phyloP scores from a whole-genome alignment of 2,113 vertebrate genomes.

The Menidia beryllina region DNA sequence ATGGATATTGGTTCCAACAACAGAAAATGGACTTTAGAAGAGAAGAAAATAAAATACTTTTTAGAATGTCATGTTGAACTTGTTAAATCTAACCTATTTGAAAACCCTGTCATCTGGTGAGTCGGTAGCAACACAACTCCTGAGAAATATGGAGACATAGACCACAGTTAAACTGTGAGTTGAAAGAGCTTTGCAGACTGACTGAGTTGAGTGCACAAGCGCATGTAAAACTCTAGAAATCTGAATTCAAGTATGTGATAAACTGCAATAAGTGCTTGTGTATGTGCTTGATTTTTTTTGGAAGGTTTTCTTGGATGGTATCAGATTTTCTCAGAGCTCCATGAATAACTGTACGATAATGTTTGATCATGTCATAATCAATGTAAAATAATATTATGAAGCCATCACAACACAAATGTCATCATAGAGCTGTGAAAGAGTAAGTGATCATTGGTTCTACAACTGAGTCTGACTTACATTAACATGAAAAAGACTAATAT shows the following conservation, averaged over 20 bases:
- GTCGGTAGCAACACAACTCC: too few species aligned
- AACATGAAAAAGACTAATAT: too few species aligned
- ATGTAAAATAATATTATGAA: too few species aligned
- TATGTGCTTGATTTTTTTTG: background rate
- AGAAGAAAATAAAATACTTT: too few species aligned
- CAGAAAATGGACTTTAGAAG: too few species aligned
- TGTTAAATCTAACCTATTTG: too few species aligned
- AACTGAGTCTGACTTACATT: too few species aligned
- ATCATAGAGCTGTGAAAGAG: background rate
- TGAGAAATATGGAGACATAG: constrained; percentile 51
- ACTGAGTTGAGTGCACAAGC: too few species aligned
- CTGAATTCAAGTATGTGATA: background rate
- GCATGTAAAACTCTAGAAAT: background rate
- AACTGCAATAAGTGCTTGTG: background rate
- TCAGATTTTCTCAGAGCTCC: constrained; percentile 1
- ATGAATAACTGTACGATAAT: constrained; percentile 36
- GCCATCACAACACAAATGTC: too few species aligned
- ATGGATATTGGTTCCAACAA: too few species aligned
- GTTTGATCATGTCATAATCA: constrained; percentile 26
- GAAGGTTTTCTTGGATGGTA: constrained; percentile 20
- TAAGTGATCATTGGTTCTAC: background rate
- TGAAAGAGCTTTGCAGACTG: too few species aligned
- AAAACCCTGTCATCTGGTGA: constrained; percentile 66
- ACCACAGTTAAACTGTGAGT: constrained; percentile 32
- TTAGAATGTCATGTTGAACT: too few species aligned